Evolutionary conservation across 2,113 vertebrate genomes (phyloP).

Genomic region (Apeltes quadracus): DNA sequence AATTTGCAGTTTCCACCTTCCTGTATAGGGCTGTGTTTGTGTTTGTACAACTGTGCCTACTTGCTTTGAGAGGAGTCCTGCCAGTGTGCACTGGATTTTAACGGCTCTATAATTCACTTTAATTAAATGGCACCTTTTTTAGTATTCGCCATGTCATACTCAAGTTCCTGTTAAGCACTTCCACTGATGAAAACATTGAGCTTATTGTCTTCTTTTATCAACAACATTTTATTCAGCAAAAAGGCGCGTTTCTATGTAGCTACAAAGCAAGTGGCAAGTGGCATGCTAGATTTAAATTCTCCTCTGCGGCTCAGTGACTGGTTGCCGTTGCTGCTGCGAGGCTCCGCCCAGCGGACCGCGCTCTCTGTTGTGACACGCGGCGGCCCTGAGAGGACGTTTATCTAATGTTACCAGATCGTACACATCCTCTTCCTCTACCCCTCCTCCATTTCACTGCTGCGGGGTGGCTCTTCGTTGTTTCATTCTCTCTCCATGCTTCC

Average conservation of each 20-base stretch:
- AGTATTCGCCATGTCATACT: neutral
- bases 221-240: neutral
- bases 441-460: slow-evolving; percentile 17
- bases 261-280: too few species aligned
- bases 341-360: too few species aligned
- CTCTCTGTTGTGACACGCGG: neutral
- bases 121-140: slow-evolving; percentile 9
- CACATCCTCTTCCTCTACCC: slow-evolving; percentile 5
- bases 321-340: too few species aligned
- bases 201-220: slow-evolving; percentile 1
- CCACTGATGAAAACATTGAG: neutral
- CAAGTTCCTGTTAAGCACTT: neutral
- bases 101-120: slow-evolving; percentile 25
- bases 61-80: slow-evolving; percentile 28
- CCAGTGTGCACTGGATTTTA: slow-evolving; percentile 42
- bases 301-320: too few species aligned
- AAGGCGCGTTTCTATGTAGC: too few species aligned
- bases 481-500: neutral
- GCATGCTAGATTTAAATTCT: too few species aligned
- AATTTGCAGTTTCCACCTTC: slow-evolving; percentile 48
- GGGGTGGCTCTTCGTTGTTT: slow-evolving; percentile 11
- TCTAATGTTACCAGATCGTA: slow-evolving; percentile 22
- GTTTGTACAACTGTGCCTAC: slow-evolving; percentile 51
- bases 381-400: slow-evolving; percentile 17
- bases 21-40: slow-evolving; percentile 50